These are phyloP conservation scores for Calliscelio sp. DNA, from an alignment of 2,888 invertebrate genomes.

Conservation along the genomic window DNA sequence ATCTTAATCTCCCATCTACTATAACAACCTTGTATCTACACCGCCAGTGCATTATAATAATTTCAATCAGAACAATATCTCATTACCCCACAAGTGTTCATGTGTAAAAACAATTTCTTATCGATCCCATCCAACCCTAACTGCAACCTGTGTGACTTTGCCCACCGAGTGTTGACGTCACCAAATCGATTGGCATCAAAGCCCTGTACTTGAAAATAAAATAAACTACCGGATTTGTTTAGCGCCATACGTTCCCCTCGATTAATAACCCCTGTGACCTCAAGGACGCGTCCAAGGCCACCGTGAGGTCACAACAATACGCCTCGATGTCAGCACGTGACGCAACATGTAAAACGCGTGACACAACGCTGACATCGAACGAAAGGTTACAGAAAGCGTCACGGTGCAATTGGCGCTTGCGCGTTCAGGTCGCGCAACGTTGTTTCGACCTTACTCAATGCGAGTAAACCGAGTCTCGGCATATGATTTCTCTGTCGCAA, in stretches of 20 bases:
- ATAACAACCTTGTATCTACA: no score
- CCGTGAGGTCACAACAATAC: constrained; percentile 2
- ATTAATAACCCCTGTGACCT: constrained; percentile 9
- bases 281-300: constrained; percentile 35
- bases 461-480: constrained; percentile 40
- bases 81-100: no score
- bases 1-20: no score
- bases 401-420: constrained; percentile 63
- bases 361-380: constrained; percentile 29
- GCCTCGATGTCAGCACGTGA: constrained; percentile 34
- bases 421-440: constrained; percentile 32
- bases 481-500: constrained; percentile 48
- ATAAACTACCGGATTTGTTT: no score
- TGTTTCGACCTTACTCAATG: constrained; percentile 63
- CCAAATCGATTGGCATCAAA: constrained; percentile 46
- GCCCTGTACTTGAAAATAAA: constrained; percentile 26
- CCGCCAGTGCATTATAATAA: no score
- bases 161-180: constrained; percentile 60
- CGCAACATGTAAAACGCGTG: constrained; percentile 57
- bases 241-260: no score
- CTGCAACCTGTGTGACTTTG: constrained; percentile 49
- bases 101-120: constrained; percentile 17
- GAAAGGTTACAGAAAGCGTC: constrained; percentile 65
- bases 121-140: constrained; percentile 41
- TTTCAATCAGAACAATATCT: no score